Percentiles rank a stretch among this genome's conserved stretches.
phyloP scores from a whole-genome alignment of 2,113 vertebrate species.

The Cromileptes altivelis region DNA sequence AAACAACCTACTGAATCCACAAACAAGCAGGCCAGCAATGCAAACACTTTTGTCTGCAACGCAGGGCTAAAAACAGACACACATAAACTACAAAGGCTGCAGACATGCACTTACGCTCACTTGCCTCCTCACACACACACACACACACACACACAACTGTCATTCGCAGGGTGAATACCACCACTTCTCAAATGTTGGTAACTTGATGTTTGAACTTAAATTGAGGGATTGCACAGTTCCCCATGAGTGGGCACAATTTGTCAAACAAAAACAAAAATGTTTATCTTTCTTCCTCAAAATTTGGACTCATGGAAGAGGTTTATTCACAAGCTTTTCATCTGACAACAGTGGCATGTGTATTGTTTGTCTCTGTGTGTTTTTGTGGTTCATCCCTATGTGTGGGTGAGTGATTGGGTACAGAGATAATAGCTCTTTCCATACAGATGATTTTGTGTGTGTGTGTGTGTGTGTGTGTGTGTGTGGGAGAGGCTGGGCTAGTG shows the following conservation, averaged over 20 bases:
- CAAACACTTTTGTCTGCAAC: conserved; percentile 23
- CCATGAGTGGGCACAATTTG: conserved; percentile 38
- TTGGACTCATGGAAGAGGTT: conserved; percentile 8
- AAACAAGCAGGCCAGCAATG: conserved; percentile 23
- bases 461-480: conserved; percentile 6
- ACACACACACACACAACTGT: conserved; percentile 25
- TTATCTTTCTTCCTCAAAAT: conserved; percentile 4
- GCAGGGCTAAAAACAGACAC: conserved; percentile 10
- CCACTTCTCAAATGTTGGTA: conserved; percentile 12
- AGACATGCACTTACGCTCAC: conserved; percentile 7
- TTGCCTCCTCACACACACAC: conserved; percentile 27
- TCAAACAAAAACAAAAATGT: conserved; percentile 42
- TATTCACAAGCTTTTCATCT: conserved; percentile 38
- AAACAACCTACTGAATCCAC: conserved; percentile 38
- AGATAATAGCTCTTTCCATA: conserved; percentile 44
- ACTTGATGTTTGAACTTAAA: conserved; percentile 15
- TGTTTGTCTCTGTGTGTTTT: conserved; percentile 40
- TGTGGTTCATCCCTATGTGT: conserved; percentile 44
- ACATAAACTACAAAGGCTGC: conserved; percentile 13
- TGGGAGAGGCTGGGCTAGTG: conserved; percentile 1
- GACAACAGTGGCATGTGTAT: conserved; percentile 10
- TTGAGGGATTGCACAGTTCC: conserved; percentile 34
- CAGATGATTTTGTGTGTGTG: conserved; percentile 7
- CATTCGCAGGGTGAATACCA: conserved; percentile 9
- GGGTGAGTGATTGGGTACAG: conserved; percentile 16